Evolutionary conservation across 2,888 invertebrate genomes (phyloP).

Genomic region (Apodemia duryi): DNA sequence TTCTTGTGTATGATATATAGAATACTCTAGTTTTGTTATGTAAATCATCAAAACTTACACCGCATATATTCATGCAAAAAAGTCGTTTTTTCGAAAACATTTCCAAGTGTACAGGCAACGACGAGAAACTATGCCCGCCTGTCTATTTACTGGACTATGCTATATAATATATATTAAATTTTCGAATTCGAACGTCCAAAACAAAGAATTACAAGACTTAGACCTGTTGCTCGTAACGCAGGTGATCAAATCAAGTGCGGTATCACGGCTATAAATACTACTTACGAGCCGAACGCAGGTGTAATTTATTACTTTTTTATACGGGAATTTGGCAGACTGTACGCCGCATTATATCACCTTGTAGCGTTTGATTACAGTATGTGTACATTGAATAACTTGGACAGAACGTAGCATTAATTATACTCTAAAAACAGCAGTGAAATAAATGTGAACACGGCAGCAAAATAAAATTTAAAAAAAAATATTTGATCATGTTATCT

Average conservation of each 20-base stretch:
- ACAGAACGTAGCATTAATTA: no score
- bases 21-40: no score
- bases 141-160: not conserved
- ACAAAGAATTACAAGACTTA: not conserved
- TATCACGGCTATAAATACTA: slow-evolving; percentile 13
- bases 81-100: no score
- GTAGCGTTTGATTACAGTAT: not conserved
- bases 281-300: slow-evolving; percentile 7
- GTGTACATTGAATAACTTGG: not conserved
- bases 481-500: no score
- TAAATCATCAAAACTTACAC: no score
- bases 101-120: no score
- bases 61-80: no score
- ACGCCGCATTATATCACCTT: slow-evolving; percentile 2
- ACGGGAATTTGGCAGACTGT: not conserved
- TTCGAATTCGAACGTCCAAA: not conserved
- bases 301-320: slow-evolving; percentile 16
- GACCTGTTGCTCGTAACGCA: slow-evolving; percentile 7
- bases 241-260: slow-evolving; percentile 1
- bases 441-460: no score
- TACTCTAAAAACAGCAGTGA: no score
- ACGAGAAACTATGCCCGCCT: no score
- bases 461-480: no score
- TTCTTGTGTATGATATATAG: no score
- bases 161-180: not conserved